phyloP scores from a whole-genome alignment of 2,888 invertebrate species.

The Melanophora roralis region DNA sequence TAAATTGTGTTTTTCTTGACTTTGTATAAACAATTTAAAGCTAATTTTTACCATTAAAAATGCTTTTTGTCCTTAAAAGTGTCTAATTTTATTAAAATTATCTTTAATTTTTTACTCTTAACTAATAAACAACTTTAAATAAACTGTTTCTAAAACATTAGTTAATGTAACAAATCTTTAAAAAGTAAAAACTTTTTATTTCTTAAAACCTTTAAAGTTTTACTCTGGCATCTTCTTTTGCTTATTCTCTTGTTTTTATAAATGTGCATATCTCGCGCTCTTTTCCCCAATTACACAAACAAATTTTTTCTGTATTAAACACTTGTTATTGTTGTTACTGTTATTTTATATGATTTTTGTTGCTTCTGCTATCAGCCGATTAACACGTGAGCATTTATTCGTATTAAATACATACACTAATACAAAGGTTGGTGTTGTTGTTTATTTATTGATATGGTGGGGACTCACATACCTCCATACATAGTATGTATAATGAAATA shows the following conservation, averaged over 20 bases:
- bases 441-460: not conserved
- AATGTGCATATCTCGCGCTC: not conserved
- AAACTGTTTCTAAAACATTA: too few species aligned
- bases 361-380: conserved; percentile 55
- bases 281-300: not conserved
- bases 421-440: not conserved
- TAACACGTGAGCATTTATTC: conserved; percentile 57
- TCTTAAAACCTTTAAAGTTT: too few species aligned
- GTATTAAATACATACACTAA: not conserved
- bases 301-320: not conserved
- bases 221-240: not conserved
- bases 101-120: too few species aligned
- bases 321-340: not conserved
- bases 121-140: too few species aligned
- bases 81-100: too few species aligned
- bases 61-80: too few species aligned
- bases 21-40: too few species aligned
- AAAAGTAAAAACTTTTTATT: too few species aligned
- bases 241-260: not conserved
- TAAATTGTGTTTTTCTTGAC: too few species aligned
- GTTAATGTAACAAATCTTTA: too few species aligned
- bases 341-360: not conserved
- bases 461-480: not conserved
- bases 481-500: not conserved
- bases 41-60: too few species aligned